phyloP scores from a whole-genome alignment of 2,888 invertebrate genomes.

The Ectropis crepuscularia region DNA sequence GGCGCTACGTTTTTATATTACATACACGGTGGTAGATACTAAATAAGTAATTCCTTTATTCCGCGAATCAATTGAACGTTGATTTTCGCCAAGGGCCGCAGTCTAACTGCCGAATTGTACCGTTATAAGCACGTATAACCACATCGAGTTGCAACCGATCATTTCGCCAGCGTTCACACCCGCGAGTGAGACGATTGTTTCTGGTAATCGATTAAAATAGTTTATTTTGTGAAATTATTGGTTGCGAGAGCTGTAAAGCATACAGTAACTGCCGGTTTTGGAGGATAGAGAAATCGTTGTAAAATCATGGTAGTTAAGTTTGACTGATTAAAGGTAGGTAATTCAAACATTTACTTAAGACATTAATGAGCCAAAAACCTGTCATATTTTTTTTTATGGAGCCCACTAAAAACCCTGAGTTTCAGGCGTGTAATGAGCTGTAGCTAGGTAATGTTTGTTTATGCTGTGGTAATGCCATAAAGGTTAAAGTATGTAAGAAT shows the following conservation, averaged over 20 bases:
- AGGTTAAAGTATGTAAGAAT: too few relatives aligned
- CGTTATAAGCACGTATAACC: constrained; percentile 65
- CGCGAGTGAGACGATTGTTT: constrained; percentile 47
- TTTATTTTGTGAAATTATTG: constrained; percentile 48
- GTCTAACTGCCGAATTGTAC: constrained; percentile 56
- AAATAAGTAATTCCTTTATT: constrained; percentile 60
- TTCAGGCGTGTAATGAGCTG: too few relatives aligned
- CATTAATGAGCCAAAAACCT: too few relatives aligned
- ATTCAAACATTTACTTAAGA: too few relatives aligned
- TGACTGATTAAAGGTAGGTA: too few relatives aligned
- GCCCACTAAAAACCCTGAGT: too few relatives aligned
- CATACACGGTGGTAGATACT: too few relatives aligned
- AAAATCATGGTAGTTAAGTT: not conserved
- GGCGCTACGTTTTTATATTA: too few relatives aligned
- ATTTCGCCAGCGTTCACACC: constrained; percentile 67
- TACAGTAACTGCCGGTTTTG: not conserved
- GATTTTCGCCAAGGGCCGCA: constrained; percentile 50
- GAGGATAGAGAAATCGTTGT: not conserved
- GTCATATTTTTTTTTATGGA: too few relatives aligned
- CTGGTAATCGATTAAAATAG: constrained; percentile 50
- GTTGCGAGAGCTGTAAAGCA: not conserved
- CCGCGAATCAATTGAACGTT: constrained; percentile 66
- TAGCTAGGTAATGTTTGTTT: too few relatives aligned
- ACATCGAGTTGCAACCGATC: constrained; percentile 51
- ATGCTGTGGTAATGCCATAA: too few relatives aligned